A percentile compares a stretch with the other conserved stretches of the same genome.
phyloP scores from a whole-genome alignment of 2,888 invertebrate species.

The Ophraella communa region DNA sequence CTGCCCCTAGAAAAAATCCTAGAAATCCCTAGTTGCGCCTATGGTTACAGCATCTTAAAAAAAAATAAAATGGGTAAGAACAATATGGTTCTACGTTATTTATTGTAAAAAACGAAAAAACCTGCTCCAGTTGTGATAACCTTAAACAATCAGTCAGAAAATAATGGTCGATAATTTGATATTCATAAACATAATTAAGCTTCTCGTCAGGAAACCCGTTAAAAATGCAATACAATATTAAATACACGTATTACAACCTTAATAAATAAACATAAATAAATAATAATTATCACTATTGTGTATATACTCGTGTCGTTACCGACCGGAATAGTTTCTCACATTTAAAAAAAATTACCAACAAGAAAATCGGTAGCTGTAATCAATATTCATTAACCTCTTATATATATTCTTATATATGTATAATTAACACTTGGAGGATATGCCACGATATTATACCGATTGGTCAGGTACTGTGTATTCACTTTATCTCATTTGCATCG shows the following conservation, averaged over 20 bases:
- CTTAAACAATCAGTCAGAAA: no score
- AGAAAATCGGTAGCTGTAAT: constrained; percentile 22
- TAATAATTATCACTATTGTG: neutral
- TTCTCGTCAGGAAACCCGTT: constrained; percentile 4
- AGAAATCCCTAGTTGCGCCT: no score
- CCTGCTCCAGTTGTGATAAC: no score
- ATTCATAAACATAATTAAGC: neutral
- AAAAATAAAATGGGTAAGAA: no score
- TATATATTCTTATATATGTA: constrained; percentile 2
- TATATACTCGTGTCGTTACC: constrained; percentile 1
- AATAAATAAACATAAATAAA: constrained; percentile 14
- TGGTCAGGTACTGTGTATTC: neutral
- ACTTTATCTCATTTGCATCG: constrained; percentile 1
- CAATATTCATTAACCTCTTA: constrained; percentile 22
- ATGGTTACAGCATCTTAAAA: no score
- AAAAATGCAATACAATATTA: constrained; percentile 7
- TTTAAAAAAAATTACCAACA: constrained; percentile 13
- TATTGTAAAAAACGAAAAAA: no score
- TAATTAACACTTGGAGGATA: constrained; percentile 15
- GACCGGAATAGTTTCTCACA: constrained; percentile 10
- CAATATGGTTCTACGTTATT: no score
- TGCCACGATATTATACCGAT: neutral
- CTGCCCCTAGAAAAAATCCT: no score
- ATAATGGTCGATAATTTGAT: no score
- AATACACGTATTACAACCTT: constrained; percentile 8